Percentiles rank a stretch among this genome's conserved stretches.
phyloP scores from a whole-genome alignment of 1,140 invertebrate genomes.

The Araneus ventricosus region DNA sequence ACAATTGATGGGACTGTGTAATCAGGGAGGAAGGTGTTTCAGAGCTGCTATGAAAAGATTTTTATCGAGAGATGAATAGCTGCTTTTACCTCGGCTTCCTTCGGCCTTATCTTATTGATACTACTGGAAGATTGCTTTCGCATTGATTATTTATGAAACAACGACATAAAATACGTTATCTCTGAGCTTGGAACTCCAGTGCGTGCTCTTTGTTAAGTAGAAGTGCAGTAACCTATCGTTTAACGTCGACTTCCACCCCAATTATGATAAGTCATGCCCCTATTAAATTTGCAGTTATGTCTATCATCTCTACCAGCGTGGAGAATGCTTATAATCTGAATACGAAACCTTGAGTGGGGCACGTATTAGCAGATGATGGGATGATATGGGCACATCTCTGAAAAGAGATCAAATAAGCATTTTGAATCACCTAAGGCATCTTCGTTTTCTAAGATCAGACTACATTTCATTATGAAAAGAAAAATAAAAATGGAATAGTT shows the following conservation, averaged over 20 bases:
- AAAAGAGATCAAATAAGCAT: too few species aligned
- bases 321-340: too few species aligned
- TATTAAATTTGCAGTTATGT: too few species aligned
- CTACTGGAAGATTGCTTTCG: background rate
- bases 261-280: too few species aligned
- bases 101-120: background rate
- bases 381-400: too few species aligned
- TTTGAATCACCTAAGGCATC: too few species aligned
- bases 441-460: too few species aligned
- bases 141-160: conserved; percentile 11
- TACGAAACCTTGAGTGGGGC: too few species aligned
- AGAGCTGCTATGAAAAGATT: background rate
- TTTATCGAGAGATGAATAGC: conserved; percentile 16
- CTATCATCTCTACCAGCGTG: too few species aligned
- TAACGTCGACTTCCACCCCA: background rate
- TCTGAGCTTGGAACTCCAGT: background rate
- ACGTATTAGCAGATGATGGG: too few species aligned
- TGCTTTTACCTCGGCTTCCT: background rate
- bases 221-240: background rate
- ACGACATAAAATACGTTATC: background rate
- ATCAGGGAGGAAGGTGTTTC: background rate
- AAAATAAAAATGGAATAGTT: too few species aligned
- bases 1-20: background rate
- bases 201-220: background rate
- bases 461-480: too few species aligned